Evolutionary conservation across 2,888 invertebrate species (phyloP).

Genomic region (Stenodema calcarata): DNA sequence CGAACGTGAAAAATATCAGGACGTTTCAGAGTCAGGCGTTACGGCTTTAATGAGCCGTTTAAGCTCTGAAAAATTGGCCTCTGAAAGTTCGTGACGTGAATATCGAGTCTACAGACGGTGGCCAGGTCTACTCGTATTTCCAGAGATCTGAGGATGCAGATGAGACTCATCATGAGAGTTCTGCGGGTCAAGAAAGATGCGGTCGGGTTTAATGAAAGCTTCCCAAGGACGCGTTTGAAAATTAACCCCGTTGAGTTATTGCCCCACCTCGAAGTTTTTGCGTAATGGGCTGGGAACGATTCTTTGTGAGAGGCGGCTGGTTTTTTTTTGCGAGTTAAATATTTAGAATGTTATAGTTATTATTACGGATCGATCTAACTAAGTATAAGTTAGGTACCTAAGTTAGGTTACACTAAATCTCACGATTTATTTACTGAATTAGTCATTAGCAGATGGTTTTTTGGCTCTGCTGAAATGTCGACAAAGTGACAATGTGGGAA

Average conservation of each 20-base stretch:
- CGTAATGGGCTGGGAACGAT: background rate
- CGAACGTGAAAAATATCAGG: background rate
- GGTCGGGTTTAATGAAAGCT: background rate
- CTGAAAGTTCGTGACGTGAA: background rate
- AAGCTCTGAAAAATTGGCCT: background rate
- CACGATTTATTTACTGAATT: no score
- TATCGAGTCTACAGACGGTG: background rate
- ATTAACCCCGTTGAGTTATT: background rate
- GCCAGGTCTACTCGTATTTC: background rate
- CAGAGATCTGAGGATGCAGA: background rate
- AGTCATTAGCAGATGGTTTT: no score
- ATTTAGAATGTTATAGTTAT: no score
- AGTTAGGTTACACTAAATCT: no score
- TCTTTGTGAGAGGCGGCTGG: no score
- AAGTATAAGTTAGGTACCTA: no score
- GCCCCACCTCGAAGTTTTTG: background rate
- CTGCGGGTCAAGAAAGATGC: background rate
- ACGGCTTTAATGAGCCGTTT: background rate
- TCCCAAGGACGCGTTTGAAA: background rate
- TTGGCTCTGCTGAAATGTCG: no score
- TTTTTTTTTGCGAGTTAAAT: no score
- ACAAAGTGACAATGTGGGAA: no score
- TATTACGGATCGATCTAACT: no score
- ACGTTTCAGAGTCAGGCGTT: background rate
- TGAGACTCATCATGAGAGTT: no score